A percentile compares a stretch with the other conserved stretches of the same genome.
phyloP scores from a whole-genome alignment of 2,888 invertebrate genomes.

The Nemotelus nigrinus region DNA sequence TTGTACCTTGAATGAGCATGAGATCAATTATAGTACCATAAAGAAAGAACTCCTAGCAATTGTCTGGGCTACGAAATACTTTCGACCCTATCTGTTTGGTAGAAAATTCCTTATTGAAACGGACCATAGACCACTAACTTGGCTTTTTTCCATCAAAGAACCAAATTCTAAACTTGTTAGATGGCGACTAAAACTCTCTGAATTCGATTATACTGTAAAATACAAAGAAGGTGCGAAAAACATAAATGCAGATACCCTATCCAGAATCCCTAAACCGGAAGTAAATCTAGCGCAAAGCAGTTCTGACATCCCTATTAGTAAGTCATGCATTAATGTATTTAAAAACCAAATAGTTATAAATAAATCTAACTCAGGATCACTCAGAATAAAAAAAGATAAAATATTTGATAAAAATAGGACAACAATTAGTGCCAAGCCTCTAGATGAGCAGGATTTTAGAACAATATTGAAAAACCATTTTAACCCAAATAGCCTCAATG shows the following conservation, averaged over 20 bases:
- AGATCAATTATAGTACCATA: constrained; percentile 54
- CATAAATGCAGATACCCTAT: neutral
- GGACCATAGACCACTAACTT: neutral
- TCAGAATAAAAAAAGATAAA: constrained; percentile 31
- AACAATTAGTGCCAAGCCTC: constrained; percentile 36
- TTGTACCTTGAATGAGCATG: constrained; percentile 54
- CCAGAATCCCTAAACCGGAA: too few relatives aligned
- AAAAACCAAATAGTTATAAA: too few relatives aligned
- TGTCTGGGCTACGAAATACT: neutral
- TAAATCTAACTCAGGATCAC: too few relatives aligned
- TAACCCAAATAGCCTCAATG: constrained; percentile 41
- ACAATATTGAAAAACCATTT: constrained; percentile 46
- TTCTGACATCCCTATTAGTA: too few relatives aligned
- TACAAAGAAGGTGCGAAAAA: constrained; percentile 10
- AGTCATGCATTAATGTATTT: too few relatives aligned
- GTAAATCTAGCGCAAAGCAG: too few relatives aligned
- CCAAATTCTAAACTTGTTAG: constrained; percentile 2
- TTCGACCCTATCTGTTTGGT: too few relatives aligned
- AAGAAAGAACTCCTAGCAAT: constrained; percentile 47
- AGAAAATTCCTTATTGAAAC: constrained; percentile 35
- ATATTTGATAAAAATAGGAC: constrained; percentile 42
- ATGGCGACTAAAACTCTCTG: neutral
- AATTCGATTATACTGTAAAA: constrained; percentile 1
- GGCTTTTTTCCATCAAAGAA: constrained; percentile 11
- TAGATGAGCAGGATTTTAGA: constrained; percentile 32